Percentiles rank a stretch among this genome's conserved stretches.
phyloP scores from a whole-genome alignment of 2,113 vertebrate genomes.

The Platichthys stellatus region DNA sequence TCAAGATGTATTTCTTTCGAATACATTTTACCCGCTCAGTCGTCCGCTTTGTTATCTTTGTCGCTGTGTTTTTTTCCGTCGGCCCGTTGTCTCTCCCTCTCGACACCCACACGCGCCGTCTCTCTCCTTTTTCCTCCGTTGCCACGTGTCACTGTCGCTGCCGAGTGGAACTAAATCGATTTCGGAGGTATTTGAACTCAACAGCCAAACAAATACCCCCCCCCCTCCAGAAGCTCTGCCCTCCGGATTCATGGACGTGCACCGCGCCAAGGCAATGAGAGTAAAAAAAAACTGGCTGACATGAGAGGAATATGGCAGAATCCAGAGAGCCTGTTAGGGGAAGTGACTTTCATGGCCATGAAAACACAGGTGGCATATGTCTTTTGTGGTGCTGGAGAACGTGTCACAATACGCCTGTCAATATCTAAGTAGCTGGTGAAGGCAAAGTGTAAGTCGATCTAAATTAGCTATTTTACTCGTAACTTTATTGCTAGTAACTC shows the following conservation, averaged over 20 bases:
- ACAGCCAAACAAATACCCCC: background rate
- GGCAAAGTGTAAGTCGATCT: background rate
- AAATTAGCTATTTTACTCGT: no score
- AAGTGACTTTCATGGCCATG: background rate
- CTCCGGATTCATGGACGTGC: background rate
- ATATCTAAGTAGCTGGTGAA: background rate
- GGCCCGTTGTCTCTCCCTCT: conserved; percentile 1
- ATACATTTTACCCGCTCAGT: conserved; percentile 35
- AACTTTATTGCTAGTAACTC: no score
- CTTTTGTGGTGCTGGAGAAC: background rate
- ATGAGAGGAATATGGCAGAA: background rate
- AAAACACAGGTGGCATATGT: background rate
- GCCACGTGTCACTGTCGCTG: conserved; percentile 14
- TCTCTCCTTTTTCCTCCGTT: background rate
- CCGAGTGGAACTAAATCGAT: conserved; percentile 21
- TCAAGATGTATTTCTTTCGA: conserved; percentile 37
- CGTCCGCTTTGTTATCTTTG: conserved; percentile 35
- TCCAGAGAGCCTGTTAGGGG: background rate
- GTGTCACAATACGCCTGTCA: background rate
- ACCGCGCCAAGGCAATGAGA: background rate
- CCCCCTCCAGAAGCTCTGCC: background rate
- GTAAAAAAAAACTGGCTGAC: background rate
- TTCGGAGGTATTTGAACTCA: background rate
- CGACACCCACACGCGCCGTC: conserved; percentile 6
- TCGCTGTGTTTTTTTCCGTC: conserved; percentile 25